phyloP scores from a whole-genome alignment of 2,888 invertebrate genomes.

The Cordylochernes scorpioides region DNA sequence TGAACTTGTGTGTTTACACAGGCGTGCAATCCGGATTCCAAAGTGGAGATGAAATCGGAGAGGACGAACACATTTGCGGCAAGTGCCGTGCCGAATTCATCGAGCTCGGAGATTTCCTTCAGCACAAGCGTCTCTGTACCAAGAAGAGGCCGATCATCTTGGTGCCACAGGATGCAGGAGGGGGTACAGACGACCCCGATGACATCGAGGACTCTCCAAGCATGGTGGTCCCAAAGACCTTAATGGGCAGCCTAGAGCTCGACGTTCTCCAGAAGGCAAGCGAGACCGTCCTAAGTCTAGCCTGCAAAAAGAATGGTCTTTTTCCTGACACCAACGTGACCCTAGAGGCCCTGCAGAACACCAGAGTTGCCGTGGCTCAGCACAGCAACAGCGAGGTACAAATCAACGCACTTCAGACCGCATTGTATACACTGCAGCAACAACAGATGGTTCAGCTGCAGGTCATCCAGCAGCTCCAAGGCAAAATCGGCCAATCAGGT shows the following conservation, averaged over 20 bases:
- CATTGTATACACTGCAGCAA: conserved; percentile 68
- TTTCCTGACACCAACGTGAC: conserved; percentile 32
- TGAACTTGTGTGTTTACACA: conserved; percentile 7
- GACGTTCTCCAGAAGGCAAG: neutral
- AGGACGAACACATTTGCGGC: conserved; percentile 20
- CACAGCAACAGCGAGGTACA: conserved; percentile 44
- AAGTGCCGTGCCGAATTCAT: conserved; percentile 20
- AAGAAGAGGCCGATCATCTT: conserved; percentile 15
- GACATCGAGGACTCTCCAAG: neutral
- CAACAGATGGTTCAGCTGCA: conserved; percentile 83
- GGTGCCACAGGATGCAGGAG: conserved; percentile 12
- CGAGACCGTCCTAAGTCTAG: neutral
- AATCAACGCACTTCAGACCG: conserved; percentile 47
- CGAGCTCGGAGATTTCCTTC: conserved; percentile 17
- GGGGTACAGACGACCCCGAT: neutral
- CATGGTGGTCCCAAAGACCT: neutral
- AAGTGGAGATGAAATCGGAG: conserved; percentile 9
- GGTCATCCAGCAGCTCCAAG: conserved; percentile 64
- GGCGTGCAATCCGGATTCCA: conserved; percentile 10
- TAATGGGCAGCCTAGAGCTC: neutral
- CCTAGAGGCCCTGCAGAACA: conserved; percentile 69
- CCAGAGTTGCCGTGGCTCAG: conserved; percentile 87
- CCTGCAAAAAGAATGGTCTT: neutral
- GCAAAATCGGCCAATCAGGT: neutral
- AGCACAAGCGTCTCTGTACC: conserved; percentile 19